A percentile compares a stretch with the other conserved stretches of the same genome.
These are phyloP conservation scores for Amazona guildingii DNA, from an alignment of 2,113 vertebrate species.

Conservation along the genomic window DNA sequence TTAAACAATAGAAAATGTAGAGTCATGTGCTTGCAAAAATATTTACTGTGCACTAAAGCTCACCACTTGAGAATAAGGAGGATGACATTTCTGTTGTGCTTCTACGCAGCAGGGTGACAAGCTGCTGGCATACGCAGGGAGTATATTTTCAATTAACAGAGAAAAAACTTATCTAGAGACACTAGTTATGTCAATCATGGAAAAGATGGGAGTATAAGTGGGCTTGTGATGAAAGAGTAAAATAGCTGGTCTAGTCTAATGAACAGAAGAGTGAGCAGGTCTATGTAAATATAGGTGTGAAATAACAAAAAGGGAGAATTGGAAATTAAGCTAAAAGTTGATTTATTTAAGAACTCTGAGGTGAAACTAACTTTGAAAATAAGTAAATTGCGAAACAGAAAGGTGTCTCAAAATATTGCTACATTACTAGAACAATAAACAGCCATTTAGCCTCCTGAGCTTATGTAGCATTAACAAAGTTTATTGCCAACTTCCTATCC, in stretches of 20 bases:
- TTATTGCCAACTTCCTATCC: neutral
- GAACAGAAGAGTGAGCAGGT: neutral
- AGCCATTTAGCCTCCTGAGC: neutral
- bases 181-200: neutral
- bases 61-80: neutral
- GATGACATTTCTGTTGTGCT: neutral
- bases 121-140: neutral
- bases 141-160: neutral
- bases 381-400: neutral
- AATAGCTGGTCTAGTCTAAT: neutral
- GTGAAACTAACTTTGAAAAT: neutral
- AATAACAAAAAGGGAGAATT: neutral
- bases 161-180: neutral
- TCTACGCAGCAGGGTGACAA: neutral
- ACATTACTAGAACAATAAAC: neutral
- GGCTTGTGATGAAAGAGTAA: neutral
- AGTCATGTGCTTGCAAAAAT: neutral
- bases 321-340: neutral
- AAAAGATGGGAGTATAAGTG: neutral
- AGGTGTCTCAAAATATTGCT: neutral
- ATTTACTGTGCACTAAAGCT: neutral
- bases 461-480: neutral
- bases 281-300: neutral
- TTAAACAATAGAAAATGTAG: neutral
- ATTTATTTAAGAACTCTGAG: neutral